phyloP scores from a whole-genome alignment of 2,797 vertebrate species.

The Erpetoichthys calabaricus region DNA sequence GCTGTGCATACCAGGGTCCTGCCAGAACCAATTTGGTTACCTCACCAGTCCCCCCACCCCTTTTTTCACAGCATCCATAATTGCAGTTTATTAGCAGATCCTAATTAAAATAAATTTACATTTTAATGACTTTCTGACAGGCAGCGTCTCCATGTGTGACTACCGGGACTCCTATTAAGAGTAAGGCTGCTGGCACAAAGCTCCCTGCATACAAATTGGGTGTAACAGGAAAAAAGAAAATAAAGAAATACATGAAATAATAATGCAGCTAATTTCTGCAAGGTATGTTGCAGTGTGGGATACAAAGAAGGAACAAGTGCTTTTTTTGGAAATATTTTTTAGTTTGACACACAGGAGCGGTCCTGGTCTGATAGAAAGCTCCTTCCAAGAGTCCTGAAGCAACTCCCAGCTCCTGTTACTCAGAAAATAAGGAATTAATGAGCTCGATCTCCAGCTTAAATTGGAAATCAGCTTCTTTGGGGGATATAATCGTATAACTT shows the following conservation, averaged over 20 bases:
- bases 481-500: too few species aligned
- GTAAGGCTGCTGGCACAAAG: constrained; percentile 4
- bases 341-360: too few species aligned
- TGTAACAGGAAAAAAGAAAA: constrained; percentile 17
- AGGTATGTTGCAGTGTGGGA: not conserved
- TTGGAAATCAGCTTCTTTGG: too few species aligned
- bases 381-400: too few species aligned
- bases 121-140: constrained; percentile 61
- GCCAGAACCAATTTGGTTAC: not conserved
- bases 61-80: constrained; percentile 54
- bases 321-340: not conserved
- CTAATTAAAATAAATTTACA: constrained; percentile 78
- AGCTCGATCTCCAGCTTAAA: too few species aligned
- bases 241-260: constrained; percentile 18
- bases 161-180: constrained; percentile 15
- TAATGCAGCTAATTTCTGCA: not conserved
- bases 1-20: not conserved
- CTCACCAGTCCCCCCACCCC: constrained; percentile 31
- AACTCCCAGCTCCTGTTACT: too few species aligned
- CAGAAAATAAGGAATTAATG: too few species aligned
- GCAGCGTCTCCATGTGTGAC: constrained; percentile 49
- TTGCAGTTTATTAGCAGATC: constrained; percentile 71
- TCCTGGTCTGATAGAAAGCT: too few species aligned
- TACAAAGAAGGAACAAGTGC: not conserved
- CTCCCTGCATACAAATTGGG: constrained; percentile 13